Evolutionary conservation across 1,140 invertebrate genomes (phyloP), one percentile per base, ranked within the genome.

Genomic region (Meteorus sp.): DNA sequence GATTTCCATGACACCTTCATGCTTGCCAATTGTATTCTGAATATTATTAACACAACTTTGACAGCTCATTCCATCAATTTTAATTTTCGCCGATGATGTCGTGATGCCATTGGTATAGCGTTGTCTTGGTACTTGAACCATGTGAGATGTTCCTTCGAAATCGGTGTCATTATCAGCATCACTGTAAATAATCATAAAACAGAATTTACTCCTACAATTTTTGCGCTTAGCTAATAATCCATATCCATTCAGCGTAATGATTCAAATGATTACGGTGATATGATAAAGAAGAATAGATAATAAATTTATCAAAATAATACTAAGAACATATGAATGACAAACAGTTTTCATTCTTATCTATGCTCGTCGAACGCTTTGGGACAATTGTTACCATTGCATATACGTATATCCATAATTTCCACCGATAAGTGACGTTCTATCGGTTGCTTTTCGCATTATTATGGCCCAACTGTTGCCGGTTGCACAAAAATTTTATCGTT

Each of bases 1-100:
- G 37, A 89, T 84, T 23, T 71, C 74, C 0, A 81, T 61, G 5
- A 94, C 81, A 1, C 89, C 92, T 0, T 78, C 62, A 61, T 85
- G 79, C 27, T 79, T 69, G 1, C 77, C 69, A 1, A 93, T 80
- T 2, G 80, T 85, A 0, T 79, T 80, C 71, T 92, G 86, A 50
- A 93, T 92, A 67, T 84, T 89, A 45, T 80, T 82, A 39, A 93
- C 91, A 74, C 92, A 94, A 52, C 88, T 90, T 73, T 89, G 84
- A 68, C 92, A 94, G 41, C 87, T 93, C 91, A 94, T 93, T 56
- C 90, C 91, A 64, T 86, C 78, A 64, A 93, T 88, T 43, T 70
- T 69, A n/a, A 87, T 69, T 48, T 61, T 71, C 4, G 75, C 56
- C 25, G 57, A 45, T 2, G 60, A 13, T 9, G 17, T 62, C 7